phyloP scores from a whole-genome alignment of 2,113 vertebrate genomes.

The Hylia prasina region DNA sequence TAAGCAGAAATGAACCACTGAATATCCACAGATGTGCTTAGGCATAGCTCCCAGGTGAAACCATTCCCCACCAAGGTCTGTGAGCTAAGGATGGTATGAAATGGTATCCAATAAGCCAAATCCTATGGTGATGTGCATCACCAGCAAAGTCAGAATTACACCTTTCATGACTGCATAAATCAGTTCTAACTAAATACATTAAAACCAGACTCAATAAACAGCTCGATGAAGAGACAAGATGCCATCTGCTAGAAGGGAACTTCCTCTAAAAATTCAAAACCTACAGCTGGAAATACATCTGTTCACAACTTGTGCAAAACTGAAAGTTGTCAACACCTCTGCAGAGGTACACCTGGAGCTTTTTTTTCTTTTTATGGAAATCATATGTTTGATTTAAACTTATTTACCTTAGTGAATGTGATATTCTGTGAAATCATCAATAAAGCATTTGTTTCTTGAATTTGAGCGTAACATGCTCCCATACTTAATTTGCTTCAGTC shows the following conservation, averaged over 20 bases:
- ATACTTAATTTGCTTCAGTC: background rate
- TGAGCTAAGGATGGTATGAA: background rate
- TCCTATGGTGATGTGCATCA: background rate
- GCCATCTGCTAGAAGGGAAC: background rate
- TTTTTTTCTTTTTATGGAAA: background rate
- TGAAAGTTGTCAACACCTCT: background rate
- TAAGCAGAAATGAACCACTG: background rate
- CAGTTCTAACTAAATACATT: background rate
- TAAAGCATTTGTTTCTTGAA: background rate
- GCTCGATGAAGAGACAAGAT: background rate
- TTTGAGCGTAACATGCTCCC: background rate
- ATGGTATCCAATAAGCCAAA: background rate
- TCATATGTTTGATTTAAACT: background rate
- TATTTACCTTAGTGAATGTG: background rate
- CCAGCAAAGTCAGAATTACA: background rate
- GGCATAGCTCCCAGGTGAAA: background rate
- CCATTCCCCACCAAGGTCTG: background rate
- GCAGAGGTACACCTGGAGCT: background rate
- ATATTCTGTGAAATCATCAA: background rate
- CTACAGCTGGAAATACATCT: constrained; percentile 1
- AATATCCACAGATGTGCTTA: background rate
- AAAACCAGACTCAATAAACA: background rate
- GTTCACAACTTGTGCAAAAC: background rate
- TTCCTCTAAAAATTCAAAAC: background rate
- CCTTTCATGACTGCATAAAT: background rate